Evolutionary conservation across 1,140 invertebrate species (phyloP), one percentile per base, ranked within the genome.

Genomic region (Bursaphelenchus mucronatus): DNA sequence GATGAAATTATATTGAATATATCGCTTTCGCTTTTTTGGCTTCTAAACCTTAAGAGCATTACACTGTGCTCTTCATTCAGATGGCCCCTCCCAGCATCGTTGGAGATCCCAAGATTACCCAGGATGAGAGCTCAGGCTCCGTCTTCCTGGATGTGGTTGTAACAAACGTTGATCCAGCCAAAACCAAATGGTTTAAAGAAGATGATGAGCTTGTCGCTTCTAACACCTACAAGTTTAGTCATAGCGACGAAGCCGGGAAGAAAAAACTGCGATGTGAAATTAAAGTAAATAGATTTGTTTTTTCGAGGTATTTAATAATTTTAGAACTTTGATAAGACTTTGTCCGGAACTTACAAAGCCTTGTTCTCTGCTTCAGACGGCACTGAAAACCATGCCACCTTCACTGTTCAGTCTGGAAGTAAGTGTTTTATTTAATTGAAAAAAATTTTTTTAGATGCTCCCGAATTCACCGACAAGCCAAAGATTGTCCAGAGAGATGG

Each of bases 361-460:
- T 67, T 76, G 7, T 80, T 80, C 45, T 56, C 51, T 40, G 68
- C 51, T 46, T n/a, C 58, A 8, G 78, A 74, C 9, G 72, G 72
- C 41, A 79, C 80, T 58, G 74, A 81, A 57, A 81, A 81, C 58
- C 65, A 63, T 58, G 74, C 77, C 40, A 68, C 69, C 11, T 80
- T 80, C 67, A 80, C 77, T 4, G 78, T 80, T 10, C 64, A 78
- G 56, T 79, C 78, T 41, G 78, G 78, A 79, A 80, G 78, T 79
- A 54, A 67, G 73, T 53, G 45, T 15, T 45, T 58, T 46, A 19
- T 8, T 47, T 65, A 19, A 40, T 41, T 67, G 17, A 10, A 11
- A 9, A 41, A 56, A 39, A 5, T 61, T 13, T 21, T 40, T 64
- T 47, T 67, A 81, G 78, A 81, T 61, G 78, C 78, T 30, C 78